phyloP scores from a whole-genome alignment of 2,113 vertebrate genomes.

The Tapirus terrestris region DNA sequence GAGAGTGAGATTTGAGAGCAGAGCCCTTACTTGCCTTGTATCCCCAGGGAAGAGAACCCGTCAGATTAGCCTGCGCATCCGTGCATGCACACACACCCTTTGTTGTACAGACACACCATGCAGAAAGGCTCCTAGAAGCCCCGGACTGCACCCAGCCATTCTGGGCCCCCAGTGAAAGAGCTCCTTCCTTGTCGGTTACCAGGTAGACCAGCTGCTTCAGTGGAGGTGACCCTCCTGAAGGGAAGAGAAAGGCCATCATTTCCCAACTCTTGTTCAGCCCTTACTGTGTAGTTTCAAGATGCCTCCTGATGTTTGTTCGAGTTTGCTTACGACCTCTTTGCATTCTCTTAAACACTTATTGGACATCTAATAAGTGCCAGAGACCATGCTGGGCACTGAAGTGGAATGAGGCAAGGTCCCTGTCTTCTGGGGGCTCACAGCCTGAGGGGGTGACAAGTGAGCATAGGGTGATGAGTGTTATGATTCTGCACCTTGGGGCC shows the following conservation, averaged over 20 bases:
- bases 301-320: not conserved
- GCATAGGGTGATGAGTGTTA: not conserved
- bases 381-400: not conserved
- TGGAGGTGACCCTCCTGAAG: not conserved
- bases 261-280: not conserved
- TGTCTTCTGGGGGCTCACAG: not conserved
- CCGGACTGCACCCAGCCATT: too few relatives aligned
- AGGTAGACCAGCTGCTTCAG: not conserved
- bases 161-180: not conserved
- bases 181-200: not conserved
- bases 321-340: not conserved
- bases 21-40: not conserved
- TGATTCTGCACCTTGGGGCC: not conserved
- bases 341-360: not conserved
- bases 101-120: not conserved
- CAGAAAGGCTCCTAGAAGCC: not conserved
- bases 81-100: accelerated
- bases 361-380: not conserved
- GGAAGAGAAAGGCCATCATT: not conserved
- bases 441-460: not conserved
- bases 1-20: not conserved
- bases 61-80: not conserved
- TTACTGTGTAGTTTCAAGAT: not conserved
- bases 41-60: not conserved
- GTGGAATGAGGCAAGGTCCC: not conserved